Base-by-base conservation (phyloP, 2,113 vertebrate genomes). In the Pongo abelii region DNA sequence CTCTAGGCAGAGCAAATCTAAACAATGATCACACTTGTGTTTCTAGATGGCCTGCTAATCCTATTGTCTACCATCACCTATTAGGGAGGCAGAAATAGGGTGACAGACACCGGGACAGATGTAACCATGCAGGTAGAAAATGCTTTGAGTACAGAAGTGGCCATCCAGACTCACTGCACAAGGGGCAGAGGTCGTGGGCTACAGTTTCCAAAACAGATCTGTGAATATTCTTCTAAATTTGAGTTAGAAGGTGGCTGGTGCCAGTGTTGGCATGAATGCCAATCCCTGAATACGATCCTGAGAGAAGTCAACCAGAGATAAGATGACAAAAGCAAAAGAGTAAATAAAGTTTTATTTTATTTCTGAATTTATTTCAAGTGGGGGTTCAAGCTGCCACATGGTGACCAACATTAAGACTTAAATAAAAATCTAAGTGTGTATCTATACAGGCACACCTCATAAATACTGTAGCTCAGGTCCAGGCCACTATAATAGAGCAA, bases 181-280 rank as follows among this genome's bases (percentile, higher is more conserved):
- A 20, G 84, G 78, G 93, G 89, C 48, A 70, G 11, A 0, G 74
- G 93, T 93, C 98, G 9, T 35, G 35, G 74, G 95, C 59, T 88
- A 93, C 75, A 52, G 67, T 18, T 97, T 93, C 95, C 96, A 93
- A 89, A 89, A 59, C 48, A 89, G 96, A 94, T 89, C 93, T 96
- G 61, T 4, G 97, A 77, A 92, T 72, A 50, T 81, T 72, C 64
- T 97, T 96, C 89, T 95, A 87, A 96, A 84, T 38, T 0, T n/a
- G 84, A 91, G 80, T 55, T 77, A 75, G 87, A 79, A 74, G 64
- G n/a, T 67, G 72, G 43, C 59, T 85, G 55, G 22, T 70, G 59
- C 87, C 74, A 96, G 43, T 69, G 90, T 7, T 16, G 74, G 18
- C 70, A 69, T 23, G 83, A 72, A 4, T 78, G 84, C 72, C 94